phyloP scores from a whole-genome alignment of 1,140 invertebrate species.

The Bemisia tabaci region DNA sequence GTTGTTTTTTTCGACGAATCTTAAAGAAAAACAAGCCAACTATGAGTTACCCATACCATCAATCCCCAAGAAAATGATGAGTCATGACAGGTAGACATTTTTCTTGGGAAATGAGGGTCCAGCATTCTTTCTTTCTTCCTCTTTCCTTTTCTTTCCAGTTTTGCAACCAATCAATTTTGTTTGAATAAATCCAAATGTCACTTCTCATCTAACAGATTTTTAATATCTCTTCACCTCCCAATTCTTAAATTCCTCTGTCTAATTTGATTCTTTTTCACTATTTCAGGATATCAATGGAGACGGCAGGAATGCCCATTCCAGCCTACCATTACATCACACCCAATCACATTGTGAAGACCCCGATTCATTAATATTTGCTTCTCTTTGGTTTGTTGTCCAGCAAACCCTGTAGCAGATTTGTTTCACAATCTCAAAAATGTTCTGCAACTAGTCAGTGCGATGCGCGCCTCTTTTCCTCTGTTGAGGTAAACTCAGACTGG shows the following conservation, averaged over 20 bases:
- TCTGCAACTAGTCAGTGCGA: not conserved
- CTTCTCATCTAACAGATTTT: no score
- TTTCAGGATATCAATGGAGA: conserved; percentile 82
- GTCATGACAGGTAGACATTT: no score
- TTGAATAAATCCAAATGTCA: no score
- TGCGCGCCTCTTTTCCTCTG: not conserved
- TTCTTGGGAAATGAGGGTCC: no score
- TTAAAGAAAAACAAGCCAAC: no score
- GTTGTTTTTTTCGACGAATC: no score
- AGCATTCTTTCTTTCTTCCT: no score
- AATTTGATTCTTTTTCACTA: not conserved
- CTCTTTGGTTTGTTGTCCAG: not conserved
- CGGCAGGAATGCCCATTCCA: conserved; percentile 70
- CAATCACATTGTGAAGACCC: conserved; percentile 81
- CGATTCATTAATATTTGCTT: conserved; percentile 55
- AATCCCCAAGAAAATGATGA: no score
- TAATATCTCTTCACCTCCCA: not conserved
- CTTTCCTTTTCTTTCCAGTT: no score
- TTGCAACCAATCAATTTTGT: no score
- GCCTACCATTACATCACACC: conserved; percentile 83
- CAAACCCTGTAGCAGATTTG: not conserved
- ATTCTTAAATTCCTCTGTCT: not conserved
- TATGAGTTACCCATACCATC: no score
- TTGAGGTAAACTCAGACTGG: not conserved
- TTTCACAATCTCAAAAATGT: not conserved